Percentiles rank a stretch among this genome's conserved stretches.
Evolutionary conservation across 2,888 invertebrate species (phyloP).

Genomic region (Dione vanillae): DNA sequence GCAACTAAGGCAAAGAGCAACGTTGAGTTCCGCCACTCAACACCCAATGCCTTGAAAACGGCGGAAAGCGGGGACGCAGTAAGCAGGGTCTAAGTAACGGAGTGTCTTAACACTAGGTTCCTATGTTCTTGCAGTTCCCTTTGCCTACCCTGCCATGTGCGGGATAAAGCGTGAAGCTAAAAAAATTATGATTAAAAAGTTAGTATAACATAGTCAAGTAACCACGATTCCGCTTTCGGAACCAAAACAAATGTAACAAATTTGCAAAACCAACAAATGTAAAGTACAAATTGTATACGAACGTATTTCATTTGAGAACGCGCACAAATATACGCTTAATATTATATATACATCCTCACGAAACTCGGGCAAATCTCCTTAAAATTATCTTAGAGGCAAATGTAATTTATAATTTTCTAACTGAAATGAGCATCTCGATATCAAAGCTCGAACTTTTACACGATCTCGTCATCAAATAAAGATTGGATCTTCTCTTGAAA

Average conservation of each 20-base stretch:
- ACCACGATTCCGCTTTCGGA: not conserved
- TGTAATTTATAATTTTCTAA: constrained; percentile 53
- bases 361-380: constrained; percentile 41
- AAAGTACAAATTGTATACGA: constrained; percentile 9
- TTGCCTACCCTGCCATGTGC: too few relatives aligned
- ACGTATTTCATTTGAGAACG: constrained; percentile 16
- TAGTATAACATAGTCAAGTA: not conserved
- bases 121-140: too few relatives aligned
- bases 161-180: not conserved
- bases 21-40: too few relatives aligned
- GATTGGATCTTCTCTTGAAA: constrained; percentile 51
- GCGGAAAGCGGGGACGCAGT: too few relatives aligned
- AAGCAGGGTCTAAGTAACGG: too few relatives aligned
- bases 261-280: constrained; percentile 18
- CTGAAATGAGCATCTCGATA: constrained; percentile 54
- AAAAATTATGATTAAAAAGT: not conserved
- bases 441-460: constrained; percentile 52
- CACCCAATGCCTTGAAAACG: too few relatives aligned
- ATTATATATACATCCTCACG: constrained; percentile 41
- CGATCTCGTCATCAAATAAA: constrained; percentile 53
- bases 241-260: constrained; percentile 15
- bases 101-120: too few relatives aligned
- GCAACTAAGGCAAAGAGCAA: too few relatives aligned
- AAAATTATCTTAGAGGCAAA: constrained; percentile 48
- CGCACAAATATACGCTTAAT: constrained; percentile 23